A percentile compares a stretch with the other conserved stretches of the same genome.
These are phyloP conservation scores for Chlorodrepanis virens DNA, from an alignment of 2,113 vertebrate species.

Conservation along the genomic window DNA sequence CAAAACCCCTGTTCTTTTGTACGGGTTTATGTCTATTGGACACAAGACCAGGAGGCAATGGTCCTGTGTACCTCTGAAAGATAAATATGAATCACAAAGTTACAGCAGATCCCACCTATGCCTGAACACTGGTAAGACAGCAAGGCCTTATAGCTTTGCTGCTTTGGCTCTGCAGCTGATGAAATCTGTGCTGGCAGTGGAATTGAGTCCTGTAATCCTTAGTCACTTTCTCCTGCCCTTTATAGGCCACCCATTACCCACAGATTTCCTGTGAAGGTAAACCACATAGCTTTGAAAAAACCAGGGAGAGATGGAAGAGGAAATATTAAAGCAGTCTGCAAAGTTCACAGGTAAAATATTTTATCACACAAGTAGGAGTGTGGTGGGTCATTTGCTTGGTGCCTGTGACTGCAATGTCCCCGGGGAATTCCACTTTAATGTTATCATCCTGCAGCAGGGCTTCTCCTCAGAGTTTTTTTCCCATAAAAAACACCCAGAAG, in stretches of 20 bases:
- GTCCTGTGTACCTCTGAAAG: neutral
- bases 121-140: neutral
- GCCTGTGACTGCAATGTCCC: neutral
- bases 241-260: neutral
- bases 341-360: neutral
- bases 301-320: neutral
- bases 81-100: neutral
- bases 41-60: neutral
- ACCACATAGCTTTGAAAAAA: neutral
- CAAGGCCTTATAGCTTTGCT: neutral
- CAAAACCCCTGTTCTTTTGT: neutral
- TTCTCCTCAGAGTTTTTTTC: neutral
- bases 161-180: neutral
- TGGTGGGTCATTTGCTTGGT: neutral
- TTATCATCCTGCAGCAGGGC: neutral
- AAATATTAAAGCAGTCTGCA: neutral
- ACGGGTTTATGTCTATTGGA: accelerated
- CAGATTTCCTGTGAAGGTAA: neutral
- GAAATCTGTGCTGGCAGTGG: neutral
- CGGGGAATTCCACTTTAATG: neutral
- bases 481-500: neutral
- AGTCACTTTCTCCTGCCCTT: neutral
- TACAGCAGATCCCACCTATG: neutral
- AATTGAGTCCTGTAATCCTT: neutral
- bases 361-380: neutral